These are phyloP conservation scores for Lemur catta DNA, from an alignment of 2,797 vertebrate genomes.

Conservation along the genomic window DNA sequence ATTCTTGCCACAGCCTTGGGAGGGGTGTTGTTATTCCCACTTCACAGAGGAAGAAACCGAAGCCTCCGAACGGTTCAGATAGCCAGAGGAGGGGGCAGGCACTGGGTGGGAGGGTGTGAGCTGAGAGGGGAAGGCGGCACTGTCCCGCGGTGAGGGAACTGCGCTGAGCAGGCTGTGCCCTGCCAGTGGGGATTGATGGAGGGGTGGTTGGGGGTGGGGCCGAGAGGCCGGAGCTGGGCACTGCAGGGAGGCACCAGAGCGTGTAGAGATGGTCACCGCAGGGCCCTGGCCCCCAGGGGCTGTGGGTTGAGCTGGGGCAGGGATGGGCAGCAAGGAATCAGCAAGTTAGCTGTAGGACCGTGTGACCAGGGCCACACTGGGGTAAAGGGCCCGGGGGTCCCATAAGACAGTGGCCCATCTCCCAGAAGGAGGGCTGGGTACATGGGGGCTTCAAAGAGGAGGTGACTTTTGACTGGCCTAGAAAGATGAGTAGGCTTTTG, in stretches of 20 bases:
- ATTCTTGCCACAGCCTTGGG: not conserved
- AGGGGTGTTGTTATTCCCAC: not conserved
- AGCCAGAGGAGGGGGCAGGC: not conserved
- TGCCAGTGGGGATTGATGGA: too few relatives aligned
- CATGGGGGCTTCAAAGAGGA: not conserved
- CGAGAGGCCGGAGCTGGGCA: rapidly evolving
- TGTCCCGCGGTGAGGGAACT: not conserved
- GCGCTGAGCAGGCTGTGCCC: not conserved
- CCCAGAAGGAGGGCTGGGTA: not conserved
- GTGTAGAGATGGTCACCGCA: too few relatives aligned
- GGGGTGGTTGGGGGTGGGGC: not conserved
- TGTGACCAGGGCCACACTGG: not conserved
- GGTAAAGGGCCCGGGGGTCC: not conserved
- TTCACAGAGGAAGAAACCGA: not conserved
- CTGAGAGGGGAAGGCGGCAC: not conserved
- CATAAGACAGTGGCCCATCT: not conserved
- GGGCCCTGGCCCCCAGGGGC: rapidly evolving
- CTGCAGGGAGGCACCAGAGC: not conserved
- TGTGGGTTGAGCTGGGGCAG: not conserved
- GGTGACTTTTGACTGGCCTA: not conserved
- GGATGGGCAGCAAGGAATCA: not conserved
- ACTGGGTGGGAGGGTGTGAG: not conserved
- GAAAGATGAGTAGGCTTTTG: not conserved
- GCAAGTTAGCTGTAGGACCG: not conserved
- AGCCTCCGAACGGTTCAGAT: not conserved